A percentile compares a stretch with the other conserved stretches of the same genome.
These are phyloP conservation scores for Mesitornis unicolor DNA, from an alignment of 2,113 vertebrate species.

Conservation along the genomic window DNA sequence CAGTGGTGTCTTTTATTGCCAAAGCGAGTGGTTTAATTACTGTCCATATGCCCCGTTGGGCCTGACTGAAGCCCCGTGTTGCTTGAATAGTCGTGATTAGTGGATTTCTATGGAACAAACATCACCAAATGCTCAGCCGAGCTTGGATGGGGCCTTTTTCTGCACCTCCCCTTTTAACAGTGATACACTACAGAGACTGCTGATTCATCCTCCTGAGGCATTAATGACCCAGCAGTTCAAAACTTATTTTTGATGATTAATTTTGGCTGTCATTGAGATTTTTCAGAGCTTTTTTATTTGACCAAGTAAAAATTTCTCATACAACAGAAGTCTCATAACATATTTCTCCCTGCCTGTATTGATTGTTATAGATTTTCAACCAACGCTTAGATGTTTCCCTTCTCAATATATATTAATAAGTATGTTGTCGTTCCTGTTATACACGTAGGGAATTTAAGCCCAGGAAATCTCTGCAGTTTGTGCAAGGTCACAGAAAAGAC, in stretches of 20 bases:
- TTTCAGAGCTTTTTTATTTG: neutral
- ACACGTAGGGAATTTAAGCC: neutral
- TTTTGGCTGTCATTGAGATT: neutral
- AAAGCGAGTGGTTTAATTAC: conserved; percentile 26
- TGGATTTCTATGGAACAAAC: neutral
- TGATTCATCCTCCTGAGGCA: neutral
- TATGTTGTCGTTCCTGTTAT: neutral
- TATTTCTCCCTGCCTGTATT: neutral
- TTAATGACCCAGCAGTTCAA: neutral
- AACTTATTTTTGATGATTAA: neutral
- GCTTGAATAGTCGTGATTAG: neutral
- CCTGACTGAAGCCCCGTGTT: neutral
- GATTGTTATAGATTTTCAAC: neutral
- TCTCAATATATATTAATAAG: neutral
- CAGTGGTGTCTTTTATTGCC: neutral
- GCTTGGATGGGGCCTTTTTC: neutral
- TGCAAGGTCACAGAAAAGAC: neutral
- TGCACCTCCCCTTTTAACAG: neutral
- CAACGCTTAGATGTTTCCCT: neutral
- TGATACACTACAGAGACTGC: neutral
- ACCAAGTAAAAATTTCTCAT: neutral
- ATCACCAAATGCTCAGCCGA: neutral
- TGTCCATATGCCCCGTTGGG: neutral
- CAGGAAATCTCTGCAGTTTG: neutral
- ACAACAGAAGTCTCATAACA: neutral